phyloP scores from a whole-genome alignment of 2,113 vertebrate genomes.

The Ramphastos sulfuratus region DNA sequence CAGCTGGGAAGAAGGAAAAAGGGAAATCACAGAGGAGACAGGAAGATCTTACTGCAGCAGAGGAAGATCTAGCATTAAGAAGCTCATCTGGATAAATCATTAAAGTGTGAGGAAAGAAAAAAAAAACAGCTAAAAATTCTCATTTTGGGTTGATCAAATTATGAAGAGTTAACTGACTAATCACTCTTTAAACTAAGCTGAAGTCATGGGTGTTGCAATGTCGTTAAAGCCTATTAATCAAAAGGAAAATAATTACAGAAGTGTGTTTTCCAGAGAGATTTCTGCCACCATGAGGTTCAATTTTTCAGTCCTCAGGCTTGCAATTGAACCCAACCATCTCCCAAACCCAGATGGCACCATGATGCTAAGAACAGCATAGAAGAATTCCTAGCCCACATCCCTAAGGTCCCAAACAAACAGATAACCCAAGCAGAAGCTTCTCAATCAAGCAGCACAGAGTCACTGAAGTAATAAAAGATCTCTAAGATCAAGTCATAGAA shows the following conservation, averaged over 20 bases:
- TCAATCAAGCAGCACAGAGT: neutral
- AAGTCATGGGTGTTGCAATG: neutral
- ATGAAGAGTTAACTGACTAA: neutral
- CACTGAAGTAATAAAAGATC: too few species aligned
- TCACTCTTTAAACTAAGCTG: constrained; percentile 3
- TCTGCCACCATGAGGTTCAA: constrained; percentile 61
- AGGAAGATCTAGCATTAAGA: neutral
- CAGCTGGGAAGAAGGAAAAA: neutral
- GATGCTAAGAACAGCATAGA: neutral
- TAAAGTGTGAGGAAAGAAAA: neutral
- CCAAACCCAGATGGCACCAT: constrained; percentile 53
- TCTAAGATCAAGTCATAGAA: too few species aligned
- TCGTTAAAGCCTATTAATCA: constrained; percentile 55
- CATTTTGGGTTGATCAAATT: neutral
- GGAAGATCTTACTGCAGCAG: accelerated
- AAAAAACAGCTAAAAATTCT: neutral
- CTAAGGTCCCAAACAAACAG: neutral
- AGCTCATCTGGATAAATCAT: neutral
- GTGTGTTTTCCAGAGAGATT: constrained; percentile 58
- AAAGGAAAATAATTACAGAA: constrained; percentile 59
- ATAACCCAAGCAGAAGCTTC: neutral
- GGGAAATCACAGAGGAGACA: too few species aligned
- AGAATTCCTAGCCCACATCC: neutral
- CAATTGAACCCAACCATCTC: constrained; percentile 60
- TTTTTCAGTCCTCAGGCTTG: constrained; percentile 71